These are phyloP conservation scores for Thecocarcelia acutangulata DNA, from an alignment of 2,888 invertebrate species.

Conservation along the genomic window DNA sequence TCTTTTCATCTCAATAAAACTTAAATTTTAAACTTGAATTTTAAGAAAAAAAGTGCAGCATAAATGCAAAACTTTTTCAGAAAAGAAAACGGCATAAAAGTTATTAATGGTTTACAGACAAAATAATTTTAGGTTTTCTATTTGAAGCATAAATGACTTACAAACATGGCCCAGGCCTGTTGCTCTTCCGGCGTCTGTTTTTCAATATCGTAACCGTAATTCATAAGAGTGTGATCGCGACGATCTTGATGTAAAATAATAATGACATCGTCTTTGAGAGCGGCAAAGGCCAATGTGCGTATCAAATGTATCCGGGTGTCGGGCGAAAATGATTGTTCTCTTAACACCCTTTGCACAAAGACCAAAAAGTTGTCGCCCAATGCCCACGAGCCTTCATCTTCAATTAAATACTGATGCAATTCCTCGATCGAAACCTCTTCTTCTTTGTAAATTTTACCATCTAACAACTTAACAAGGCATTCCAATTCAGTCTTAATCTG, in stretches of 20 bases:
- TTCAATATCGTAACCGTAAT: constrained; percentile 91
- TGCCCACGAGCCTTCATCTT: constrained; percentile 96
- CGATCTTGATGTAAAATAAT: constrained; percentile 94
- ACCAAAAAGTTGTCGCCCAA: constrained; percentile 92
- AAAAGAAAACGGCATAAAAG: too few relatives aligned
- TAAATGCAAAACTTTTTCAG: too few relatives aligned
- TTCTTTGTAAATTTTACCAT: constrained; percentile 87
- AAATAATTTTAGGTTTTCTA: too few relatives aligned
- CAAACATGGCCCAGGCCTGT: constrained; percentile 89
- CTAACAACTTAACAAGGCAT: constrained; percentile 86
- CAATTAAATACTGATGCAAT: constrained; percentile 92
- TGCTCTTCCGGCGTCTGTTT: constrained; percentile 88
- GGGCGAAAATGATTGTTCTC: constrained; percentile 84
- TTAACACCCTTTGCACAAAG: constrained; percentile 87
- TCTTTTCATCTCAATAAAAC: too few relatives aligned
- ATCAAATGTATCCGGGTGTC: constrained; percentile 86
- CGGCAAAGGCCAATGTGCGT: constrained; percentile 88
- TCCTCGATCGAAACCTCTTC: constrained; percentile 90
- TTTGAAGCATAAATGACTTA: constrained; percentile 81
- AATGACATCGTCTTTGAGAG: constrained; percentile 94
- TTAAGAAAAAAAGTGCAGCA: too few relatives aligned
- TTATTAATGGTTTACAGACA: too few relatives aligned
- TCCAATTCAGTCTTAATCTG: constrained; percentile 89
- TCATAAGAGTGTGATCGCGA: constrained; percentile 93
- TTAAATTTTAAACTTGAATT: too few relatives aligned